Conservation (phyloP, 35 echinoderm and acorn worm genomes). For the Heliocidaris erythrogramma region DNA sequence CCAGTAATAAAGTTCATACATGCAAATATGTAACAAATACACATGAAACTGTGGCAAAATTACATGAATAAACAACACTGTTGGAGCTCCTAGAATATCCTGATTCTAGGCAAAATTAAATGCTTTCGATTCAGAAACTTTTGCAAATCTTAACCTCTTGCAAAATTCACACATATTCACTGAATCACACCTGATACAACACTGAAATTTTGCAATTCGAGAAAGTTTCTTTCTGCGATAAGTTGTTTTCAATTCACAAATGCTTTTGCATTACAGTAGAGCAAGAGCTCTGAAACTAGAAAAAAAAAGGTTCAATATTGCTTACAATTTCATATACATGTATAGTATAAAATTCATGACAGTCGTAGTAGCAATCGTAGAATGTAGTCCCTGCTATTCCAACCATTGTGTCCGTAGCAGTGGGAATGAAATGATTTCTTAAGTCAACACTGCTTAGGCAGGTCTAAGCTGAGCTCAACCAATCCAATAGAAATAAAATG, state of each 20-base stretch:
- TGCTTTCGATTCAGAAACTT: no score
- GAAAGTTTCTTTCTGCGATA: no score
- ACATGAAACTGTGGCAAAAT: background rate
- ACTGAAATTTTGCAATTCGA: no score
- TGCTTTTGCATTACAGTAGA: no score
- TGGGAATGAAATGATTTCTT: background rate
- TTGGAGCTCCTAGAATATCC: background rate
- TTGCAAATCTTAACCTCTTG: no score
- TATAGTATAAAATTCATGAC: background rate
- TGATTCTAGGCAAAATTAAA: background rate
- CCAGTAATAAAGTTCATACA: background rate
- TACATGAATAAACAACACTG: background rate
- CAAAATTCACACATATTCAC: no score
- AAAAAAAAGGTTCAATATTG: background rate
- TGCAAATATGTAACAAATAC: background rate
- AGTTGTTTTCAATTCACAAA: no score
- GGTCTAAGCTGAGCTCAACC: background rate
- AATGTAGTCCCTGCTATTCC: background rate
- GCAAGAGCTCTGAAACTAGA: background rate
- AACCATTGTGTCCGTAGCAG: background rate
- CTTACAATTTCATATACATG: background rate
- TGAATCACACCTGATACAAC: no score
- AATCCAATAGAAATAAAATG: background rate
- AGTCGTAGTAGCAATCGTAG: background rate
- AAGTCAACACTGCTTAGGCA: background rate